Evolutionary conservation across 2,888 invertebrate species (phyloP).

Genomic region (Escarpia spicata): DNA sequence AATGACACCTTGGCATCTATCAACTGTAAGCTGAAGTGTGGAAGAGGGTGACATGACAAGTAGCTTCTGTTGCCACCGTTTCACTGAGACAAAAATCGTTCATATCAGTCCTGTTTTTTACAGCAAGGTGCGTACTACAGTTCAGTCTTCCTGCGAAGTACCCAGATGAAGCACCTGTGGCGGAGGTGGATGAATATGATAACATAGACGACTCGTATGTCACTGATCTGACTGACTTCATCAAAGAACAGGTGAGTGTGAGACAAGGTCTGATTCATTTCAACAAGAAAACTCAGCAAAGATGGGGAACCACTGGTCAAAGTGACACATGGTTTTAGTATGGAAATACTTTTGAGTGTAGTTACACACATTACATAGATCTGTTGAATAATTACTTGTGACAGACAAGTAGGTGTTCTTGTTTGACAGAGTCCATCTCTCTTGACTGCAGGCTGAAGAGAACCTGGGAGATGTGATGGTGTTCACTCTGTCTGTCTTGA

Average conservation of each 20-base stretch:
- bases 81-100: too few relatives aligned
- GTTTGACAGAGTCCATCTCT: neutral
- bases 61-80: too few relatives aligned
- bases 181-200: conserved; percentile 75
- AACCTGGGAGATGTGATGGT: conserved; percentile 98
- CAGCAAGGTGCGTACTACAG: conserved; percentile 39
- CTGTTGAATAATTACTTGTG: too few relatives aligned
- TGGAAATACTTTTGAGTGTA: neutral
- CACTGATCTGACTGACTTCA: conserved; percentile 47
- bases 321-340: neutral
- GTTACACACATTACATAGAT: neutral
- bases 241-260: conserved; percentile 52
- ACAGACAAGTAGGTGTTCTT: neutral
- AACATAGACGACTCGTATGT: conserved; percentile 72
- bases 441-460: conserved; percentile 74
- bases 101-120: neutral
- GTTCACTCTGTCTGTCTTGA: conserved; percentile 76
- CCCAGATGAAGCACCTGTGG: conserved; percentile 85
- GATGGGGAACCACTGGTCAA: neutral
- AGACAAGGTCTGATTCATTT: too few relatives aligned
- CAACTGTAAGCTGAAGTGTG: too few relatives aligned
- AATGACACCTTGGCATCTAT: too few relatives aligned
- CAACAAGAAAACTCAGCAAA: neutral
- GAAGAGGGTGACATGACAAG: too few relatives aligned
- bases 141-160: conserved; percentile 86